Evolutionary conservation across 2,888 invertebrate genomes (phyloP).

Genomic region (Emmelina monodactyla): DNA sequence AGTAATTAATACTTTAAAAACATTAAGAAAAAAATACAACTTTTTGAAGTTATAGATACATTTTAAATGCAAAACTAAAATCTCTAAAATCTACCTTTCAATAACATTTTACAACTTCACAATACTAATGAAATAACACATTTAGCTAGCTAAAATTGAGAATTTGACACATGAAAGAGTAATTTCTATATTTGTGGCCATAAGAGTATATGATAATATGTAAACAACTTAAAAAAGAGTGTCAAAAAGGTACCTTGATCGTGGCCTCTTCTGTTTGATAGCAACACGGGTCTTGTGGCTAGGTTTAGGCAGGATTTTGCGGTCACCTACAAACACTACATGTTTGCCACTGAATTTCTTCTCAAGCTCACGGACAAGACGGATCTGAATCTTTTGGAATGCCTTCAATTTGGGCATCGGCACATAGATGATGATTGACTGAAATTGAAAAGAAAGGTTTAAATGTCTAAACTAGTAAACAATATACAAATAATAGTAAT

Average conservation of each 20-base stretch:
- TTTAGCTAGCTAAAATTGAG: too few relatives aligned
- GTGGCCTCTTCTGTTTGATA: conserved; percentile 79
- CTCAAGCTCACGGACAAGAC: conserved; percentile 96
- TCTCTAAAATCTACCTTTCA: too few relatives aligned
- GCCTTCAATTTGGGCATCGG: conserved; percentile 97
- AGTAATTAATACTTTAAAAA: not conserved
- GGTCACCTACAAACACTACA: conserved; percentile 97
- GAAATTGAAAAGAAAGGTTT: conserved; percentile 46
- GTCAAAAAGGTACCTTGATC: conserved; percentile 56
- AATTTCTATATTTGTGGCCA: too few relatives aligned
- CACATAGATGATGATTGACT: conserved; percentile 98
- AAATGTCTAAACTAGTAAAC: too few relatives aligned
- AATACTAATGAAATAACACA: too few relatives aligned
- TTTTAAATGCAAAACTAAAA: not conserved
- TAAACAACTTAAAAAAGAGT: not conserved
- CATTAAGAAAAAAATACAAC: not conserved
- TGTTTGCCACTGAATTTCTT: conserved; percentile 99
- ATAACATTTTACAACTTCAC: too few relatives aligned
- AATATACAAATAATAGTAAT: too few relatives aligned
- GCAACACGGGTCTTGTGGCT: conserved; percentile 90
- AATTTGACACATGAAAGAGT: too few relatives aligned
- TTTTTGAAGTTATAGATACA: not conserved
- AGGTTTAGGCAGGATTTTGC: conserved; percentile 97
- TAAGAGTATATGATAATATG: not conserved
- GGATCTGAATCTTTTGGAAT: conserved; percentile 97